Percentiles rank a stretch among this genome's conserved stretches.
phyloP scores from a whole-genome alignment of 2,113 vertebrate genomes.

The Pygoscelis antarcticus region DNA sequence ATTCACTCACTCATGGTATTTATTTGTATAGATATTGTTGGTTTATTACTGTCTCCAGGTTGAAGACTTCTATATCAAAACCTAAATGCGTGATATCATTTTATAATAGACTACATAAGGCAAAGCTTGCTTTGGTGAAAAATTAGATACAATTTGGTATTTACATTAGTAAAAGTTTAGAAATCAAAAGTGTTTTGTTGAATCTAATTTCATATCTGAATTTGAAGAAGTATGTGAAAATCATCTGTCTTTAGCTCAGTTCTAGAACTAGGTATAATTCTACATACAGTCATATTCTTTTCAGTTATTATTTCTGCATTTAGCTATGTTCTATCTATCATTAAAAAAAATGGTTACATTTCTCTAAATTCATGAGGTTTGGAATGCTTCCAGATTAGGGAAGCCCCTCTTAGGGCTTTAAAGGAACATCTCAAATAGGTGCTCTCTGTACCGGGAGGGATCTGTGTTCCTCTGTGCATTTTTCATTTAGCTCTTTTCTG shows the following conservation, averaged over 20 bases:
- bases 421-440: neutral
- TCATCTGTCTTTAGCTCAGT: neutral
- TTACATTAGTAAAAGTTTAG: neutral
- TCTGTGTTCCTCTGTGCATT: neutral
- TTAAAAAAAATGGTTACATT: neutral
- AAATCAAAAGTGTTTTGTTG: neutral
- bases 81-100: neutral
- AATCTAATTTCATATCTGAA: neutral
- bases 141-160: neutral
- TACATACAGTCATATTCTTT: neutral
- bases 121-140: neutral
- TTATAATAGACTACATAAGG: neutral
- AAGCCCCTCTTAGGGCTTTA: neutral
- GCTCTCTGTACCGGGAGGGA: neutral
- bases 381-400: neutral
- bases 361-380: neutral
- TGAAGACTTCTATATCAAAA: neutral
- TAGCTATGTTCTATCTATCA: neutral
- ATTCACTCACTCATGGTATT: neutral
- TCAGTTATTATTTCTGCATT: neutral
- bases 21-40: neutral
- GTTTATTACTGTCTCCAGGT: neutral
- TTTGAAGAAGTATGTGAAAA: neutral
- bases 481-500: neutral
- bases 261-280: neutral